phyloP scores from a whole-genome alignment of 2,113 vertebrate genomes.

The Choloepus hoffmanni region DNA sequence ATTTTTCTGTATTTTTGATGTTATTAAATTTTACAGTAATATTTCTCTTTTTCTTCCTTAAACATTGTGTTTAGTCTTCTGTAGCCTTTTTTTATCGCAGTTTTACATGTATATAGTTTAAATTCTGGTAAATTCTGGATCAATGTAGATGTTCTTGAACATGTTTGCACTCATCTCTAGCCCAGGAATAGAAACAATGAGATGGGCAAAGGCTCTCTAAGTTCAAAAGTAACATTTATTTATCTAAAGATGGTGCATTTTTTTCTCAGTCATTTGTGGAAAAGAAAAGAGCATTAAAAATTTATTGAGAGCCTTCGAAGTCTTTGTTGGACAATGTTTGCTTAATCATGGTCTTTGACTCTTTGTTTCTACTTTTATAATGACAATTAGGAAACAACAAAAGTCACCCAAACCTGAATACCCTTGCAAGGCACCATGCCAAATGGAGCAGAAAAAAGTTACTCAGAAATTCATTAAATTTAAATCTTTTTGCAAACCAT shows the following conservation, averaged over 20 bases:
- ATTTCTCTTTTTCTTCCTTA: not conserved
- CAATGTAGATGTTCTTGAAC: not conserved
- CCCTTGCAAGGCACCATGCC: not conserved
- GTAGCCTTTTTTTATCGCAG: not conserved
- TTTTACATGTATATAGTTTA: not conserved
- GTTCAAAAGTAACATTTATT: not conserved
- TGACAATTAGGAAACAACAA: slow-evolving; percentile 1
- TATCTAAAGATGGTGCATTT: not conserved
- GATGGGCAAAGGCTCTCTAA: not conserved
- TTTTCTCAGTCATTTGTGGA: too few relatives aligned
- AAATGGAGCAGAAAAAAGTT: slow-evolving; percentile 37
- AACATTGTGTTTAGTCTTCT: not conserved
- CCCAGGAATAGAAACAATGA: not conserved
- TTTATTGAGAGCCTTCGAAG: not conserved
- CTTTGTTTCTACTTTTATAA: slow-evolving; percentile 27
- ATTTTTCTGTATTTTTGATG: not conserved
- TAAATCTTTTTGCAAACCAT: slow-evolving; percentile 17
- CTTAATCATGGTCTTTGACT: not conserved
- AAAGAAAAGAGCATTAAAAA: not conserved
- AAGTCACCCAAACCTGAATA: not conserved
- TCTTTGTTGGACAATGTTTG: not conserved
- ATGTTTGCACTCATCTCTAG: not conserved
- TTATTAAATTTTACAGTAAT: not conserved
- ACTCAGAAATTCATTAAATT: slow-evolving; percentile 51
- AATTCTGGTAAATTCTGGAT: not conserved